Base-by-base conservation (phyloP, 2,113 vertebrate genomes). In the Andinoacara biseriatus region DNA sequence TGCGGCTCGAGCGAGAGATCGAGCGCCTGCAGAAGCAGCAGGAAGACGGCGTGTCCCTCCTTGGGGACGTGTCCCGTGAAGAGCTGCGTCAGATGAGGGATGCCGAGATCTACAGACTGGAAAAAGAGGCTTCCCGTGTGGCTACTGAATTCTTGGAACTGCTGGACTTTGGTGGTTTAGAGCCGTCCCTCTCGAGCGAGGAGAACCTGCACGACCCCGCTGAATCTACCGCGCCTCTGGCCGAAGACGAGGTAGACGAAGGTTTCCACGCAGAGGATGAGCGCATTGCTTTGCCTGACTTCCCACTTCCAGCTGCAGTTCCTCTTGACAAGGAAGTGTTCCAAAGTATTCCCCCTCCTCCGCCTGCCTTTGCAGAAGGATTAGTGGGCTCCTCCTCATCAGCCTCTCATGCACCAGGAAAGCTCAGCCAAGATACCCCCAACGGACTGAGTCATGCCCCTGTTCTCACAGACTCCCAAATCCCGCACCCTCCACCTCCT, bases 81-180 rank as follows among this genome's bases (percentile, higher is more conserved):
- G 97, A 97, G 90, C 95, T 97, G 22, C 96, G 91, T 14, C 94
- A 95, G 59, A 95, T 95, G 72, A 91, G 97, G 78, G 96, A 98
- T 24, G 96, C 97, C 0, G 96, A 97, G 93, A 97, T 98, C 85
- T 96, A 95, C 83, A 94, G 96, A 7, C 89, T 98, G 76, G 96
- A 98, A 92, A 97, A 96, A 76, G 97, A 98, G 74, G 97, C 97
- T 7, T 97, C 97, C 5, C 96, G 96, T 2, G 97, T 97, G 76
- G 97, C 97, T 2, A 97, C 97, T 3, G 97, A 97, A 82, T 98
- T 98, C 86, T 90, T 98, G 80, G 97, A 97, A 15, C 94, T 97
- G 87, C 92, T 98, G 86, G 97, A 98, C 94, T 97, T 98, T 63
- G 97, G 97, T 2, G 96, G 94, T 60, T 93, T 97, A 5, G 97